Base-by-base conservation (phyloP, 2,888 invertebrate genomes). In the Megalurothrips usitatus region DNA sequence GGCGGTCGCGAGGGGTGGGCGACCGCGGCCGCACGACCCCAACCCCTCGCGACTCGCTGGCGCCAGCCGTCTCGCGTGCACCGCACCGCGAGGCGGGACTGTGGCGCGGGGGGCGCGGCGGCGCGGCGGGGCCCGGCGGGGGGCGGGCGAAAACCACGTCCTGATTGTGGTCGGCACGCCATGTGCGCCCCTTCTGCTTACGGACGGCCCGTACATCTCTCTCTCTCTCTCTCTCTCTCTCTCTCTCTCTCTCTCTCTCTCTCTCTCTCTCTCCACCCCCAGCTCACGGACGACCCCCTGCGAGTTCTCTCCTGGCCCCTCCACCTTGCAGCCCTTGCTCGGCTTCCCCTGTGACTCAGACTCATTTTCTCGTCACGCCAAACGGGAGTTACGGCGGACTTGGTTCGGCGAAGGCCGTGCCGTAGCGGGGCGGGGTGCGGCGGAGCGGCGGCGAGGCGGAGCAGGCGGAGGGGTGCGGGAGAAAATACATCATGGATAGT, bases 41-140 rank as follows among this genome's bases (percentile, higher is more conserved):
- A 23, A n/a, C 68, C 68, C 23, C 68, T 75, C 23, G 68, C 68
- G 68, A 23, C 68, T 75, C 26, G 68, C 26, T 75, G 68, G 68
- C 68, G 68, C 68, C 68, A 75, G 68, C 10, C 68, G 68, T 23
- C 68, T 23, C 26, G 68, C 68, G 68, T 75, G 68, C 68, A 26
- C 68, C 68, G 9, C 68, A 11, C 68, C 23, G 23, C 9, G 23
- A 11, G 17, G 52, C 14, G 14, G 52, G 49, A 19, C 14, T 52
- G 52, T 2, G 52, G 52, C 12, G 19, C 12, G 10, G 52, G 52
- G 52, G 52, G 52, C 14, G 52, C 14, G 52, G 52, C 4, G 14
- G 58, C 14, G 19, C 6, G 14, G 58, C 0, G 58, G 58, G 52
- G 52, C 52, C 52, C 52, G 14, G 19, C 19, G 52, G 14, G 17